Base-by-base conservation (phyloP, 2,888 invertebrate species). In the Meiosimyza decipiens region DNA sequence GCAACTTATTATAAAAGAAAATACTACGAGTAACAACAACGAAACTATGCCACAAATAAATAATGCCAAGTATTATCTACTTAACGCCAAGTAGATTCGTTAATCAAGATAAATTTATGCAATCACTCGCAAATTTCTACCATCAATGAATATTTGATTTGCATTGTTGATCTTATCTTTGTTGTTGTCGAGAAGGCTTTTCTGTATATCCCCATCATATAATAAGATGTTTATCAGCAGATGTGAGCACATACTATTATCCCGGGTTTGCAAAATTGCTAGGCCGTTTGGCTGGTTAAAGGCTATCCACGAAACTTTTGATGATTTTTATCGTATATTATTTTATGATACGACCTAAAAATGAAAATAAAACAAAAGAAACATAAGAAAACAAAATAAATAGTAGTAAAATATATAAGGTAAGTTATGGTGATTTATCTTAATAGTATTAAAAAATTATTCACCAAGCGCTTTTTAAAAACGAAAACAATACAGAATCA, bases 241-340 rank as follows among this genome's bases (percentile, higher is more conserved):
- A 76, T 70, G 69, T 72, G 67, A 68, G 73, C 78, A 75, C 78
- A 67, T 77, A 13, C 28, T 75, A 66, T 73, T 59, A 64, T 70
- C 59, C 15, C 51, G 51, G 12, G 62, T 74, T 57, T 60, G 74
- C 71, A 28, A 28, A 28, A 28, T 28, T 28, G 28, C 3, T 28
- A 28, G 28, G 28, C 28, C 28, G 51, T 67, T 60, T 74, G 66
- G 76, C 71, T 77, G 71, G 4, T 28, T 28, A 28, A 28, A 28
- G 28, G 71, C 70, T 74, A 64, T 76, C 73, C 65, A 68, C 57
- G 51, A 57, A 59, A 71, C 40, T 59, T 71, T 63, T 54, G 49
- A 62, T 51, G 57, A 40, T 70, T 51, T 68, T 72, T 71, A 68
- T 67, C 63, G 63, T 51, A 72, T 70, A 71, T 67, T 54, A 67